Evolutionary conservation across 2,113 vertebrate species (phyloP).

Genomic region (Halichoeres trimaculatus): DNA sequence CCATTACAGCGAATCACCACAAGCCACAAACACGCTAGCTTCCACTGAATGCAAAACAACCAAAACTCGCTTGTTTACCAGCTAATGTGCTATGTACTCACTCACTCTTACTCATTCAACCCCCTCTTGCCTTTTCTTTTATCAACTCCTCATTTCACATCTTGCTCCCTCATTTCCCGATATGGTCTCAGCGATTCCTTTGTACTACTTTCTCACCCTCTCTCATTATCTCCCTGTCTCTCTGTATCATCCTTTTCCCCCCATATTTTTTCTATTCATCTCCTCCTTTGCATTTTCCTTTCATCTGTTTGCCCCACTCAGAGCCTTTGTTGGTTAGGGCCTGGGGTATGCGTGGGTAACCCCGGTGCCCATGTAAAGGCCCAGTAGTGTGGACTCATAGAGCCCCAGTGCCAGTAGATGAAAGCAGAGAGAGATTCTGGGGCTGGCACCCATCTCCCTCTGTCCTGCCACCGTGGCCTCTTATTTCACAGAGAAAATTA

Average conservation of each 20-base stretch:
- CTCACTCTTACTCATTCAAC: slow-evolving; percentile 47
- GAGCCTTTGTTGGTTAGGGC: slow-evolving; percentile 80
- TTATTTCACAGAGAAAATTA: slow-evolving; percentile 87
- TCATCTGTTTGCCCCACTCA: slow-evolving; percentile 65
- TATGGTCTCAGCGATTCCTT: slow-evolving; percentile 19
- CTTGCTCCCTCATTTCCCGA: slow-evolving; percentile 32
- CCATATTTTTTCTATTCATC: slow-evolving; percentile 42
- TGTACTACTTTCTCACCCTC: slow-evolving; percentile 47
- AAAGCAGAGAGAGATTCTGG: slow-evolving; percentile 79
- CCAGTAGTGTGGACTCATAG: slow-evolving; percentile 66
- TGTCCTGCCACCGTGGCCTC: slow-evolving; percentile 81
- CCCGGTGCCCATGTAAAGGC: slow-evolving; percentile 78
- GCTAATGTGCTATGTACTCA: slow-evolving; percentile 68
- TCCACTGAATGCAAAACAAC: slow-evolving; percentile 78
- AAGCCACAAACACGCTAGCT: slow-evolving; percentile 79
- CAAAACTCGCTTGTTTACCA: slow-evolving; percentile 82
- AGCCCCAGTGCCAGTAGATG: slow-evolving; percentile 79
- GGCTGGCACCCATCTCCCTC: slow-evolving; percentile 83
- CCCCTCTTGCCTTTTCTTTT: slow-evolving; percentile 14
- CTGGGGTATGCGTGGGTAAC: slow-evolving; percentile 79
- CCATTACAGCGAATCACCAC: slow-evolving; percentile 75
- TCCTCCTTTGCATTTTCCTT: slow-evolving; percentile 55
- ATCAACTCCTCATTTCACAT: slow-evolving; percentile 32
- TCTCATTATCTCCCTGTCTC: slow-evolving; percentile 52
- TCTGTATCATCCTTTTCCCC: slow-evolving; percentile 55